Conservation (phyloP, 2,888 invertebrate species). For the Orgyia antiqua region DNA sequence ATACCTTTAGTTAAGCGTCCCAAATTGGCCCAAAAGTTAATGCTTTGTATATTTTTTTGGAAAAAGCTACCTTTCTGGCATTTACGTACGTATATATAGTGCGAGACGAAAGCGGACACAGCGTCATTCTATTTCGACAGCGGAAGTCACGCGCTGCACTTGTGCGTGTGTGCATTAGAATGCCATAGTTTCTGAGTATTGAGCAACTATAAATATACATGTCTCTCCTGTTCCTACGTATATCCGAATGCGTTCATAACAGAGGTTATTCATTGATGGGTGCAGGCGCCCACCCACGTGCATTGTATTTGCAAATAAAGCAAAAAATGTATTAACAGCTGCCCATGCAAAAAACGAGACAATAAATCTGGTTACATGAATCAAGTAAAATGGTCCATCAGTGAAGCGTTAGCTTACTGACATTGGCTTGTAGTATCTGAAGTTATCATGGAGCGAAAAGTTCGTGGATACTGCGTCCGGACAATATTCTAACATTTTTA, state of each 20-base stretch:
- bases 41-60: too few relatives aligned
- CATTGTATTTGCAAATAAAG: slow-evolving; percentile 40
- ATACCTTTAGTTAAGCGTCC: too few relatives aligned
- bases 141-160: slow-evolving; percentile 62
- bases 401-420: too few relatives aligned
- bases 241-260: slow-evolving; percentile 30
- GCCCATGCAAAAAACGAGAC: too few relatives aligned
- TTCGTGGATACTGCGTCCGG: too few relatives aligned
- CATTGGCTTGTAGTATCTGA: too few relatives aligned
- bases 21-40: too few relatives aligned
- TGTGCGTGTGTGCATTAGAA: slow-evolving; percentile 52
- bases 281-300: slow-evolving; percentile 61
- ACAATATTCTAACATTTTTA: too few relatives aligned
- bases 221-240: slow-evolving; percentile 29
- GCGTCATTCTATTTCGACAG: slow-evolving; percentile 63
- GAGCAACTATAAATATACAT: slow-evolving; percentile 55
- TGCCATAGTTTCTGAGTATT: slow-evolving; percentile 59
- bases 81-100: slow-evolving; percentile 11
- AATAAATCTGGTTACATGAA: too few relatives aligned
- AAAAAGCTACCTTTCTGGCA: slow-evolving; percentile 16
- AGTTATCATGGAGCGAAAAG: too few relatives aligned
- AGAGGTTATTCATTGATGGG: slow-evolving; percentile 23
- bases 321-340: too few relatives aligned
- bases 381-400: too few relatives aligned
- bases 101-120: slow-evolving; percentile 35